phyloP scores from a whole-genome alignment of 2,888 invertebrate genomes.

The Cheilosia scutellata region DNA sequence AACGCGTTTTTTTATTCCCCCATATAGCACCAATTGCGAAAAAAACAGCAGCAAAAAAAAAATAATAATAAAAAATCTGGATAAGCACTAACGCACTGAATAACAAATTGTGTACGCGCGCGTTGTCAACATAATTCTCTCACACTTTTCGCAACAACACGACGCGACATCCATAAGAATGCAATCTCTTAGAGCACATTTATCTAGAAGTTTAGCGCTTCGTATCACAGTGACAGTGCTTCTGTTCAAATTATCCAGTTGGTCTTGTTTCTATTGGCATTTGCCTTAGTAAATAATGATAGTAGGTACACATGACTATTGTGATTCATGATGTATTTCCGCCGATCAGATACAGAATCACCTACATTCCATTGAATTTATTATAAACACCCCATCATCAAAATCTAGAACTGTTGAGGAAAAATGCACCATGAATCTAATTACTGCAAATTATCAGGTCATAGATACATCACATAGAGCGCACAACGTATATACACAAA shows the following conservation, averaged over 20 bases:
- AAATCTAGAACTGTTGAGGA: slow-evolving; percentile 12
- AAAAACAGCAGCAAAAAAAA: slow-evolving; percentile 21
- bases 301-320: slow-evolving; percentile 16
- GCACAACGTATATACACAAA: slow-evolving; percentile 35
- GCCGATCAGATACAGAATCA: slow-evolving; percentile 34
- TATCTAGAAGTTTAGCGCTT: slow-evolving; percentile 45
- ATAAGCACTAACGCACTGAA: slow-evolving; percentile 66
- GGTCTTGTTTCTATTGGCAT: slow-evolving; percentile 28
- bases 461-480: slow-evolving; percentile 52
- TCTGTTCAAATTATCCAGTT: slow-evolving; percentile 44
- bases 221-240: slow-evolving; percentile 1
- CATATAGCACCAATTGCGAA: too few relatives aligned
- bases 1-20: slow-evolving; percentile 44
- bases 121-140: slow-evolving; percentile 35
- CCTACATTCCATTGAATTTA: slow-evolving; percentile 42
- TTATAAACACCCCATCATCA: slow-evolving; percentile 17
- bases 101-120: slow-evolving; percentile 21
- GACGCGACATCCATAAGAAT: background rate
- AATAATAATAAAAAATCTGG: slow-evolving; percentile 14
- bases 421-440: slow-evolving; percentile 49
- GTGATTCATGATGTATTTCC: slow-evolving; percentile 63
- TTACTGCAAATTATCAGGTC: slow-evolving; percentile 59
- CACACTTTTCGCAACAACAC: slow-evolving; percentile 6
- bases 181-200: slow-evolving; percentile 32
- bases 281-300: slow-evolving; percentile 61